Percentiles rank a stretch among this genome's conserved stretches.
Evolutionary conservation across 2,797 vertebrate species (phyloP).

Genomic region (Tauraco hartlaubi): DNA sequence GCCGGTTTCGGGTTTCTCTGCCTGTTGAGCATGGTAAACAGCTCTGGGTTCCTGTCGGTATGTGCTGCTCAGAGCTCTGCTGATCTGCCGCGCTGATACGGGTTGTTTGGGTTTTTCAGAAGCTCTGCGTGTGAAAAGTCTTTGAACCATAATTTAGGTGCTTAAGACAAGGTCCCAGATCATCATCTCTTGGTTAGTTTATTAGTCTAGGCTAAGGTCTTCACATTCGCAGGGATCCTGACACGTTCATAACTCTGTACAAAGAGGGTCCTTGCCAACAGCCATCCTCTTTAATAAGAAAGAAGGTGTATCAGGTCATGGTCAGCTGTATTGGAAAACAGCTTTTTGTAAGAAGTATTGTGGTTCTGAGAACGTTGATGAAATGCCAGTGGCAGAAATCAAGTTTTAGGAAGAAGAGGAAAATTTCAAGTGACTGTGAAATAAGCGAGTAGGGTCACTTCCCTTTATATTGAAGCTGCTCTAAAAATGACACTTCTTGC

Average conservation of each 20-base stretch:
- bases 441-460: not conserved
- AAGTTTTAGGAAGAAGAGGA: not conserved
- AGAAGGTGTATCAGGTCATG: not conserved
- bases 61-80: not conserved
- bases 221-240: not conserved
- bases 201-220: not conserved
- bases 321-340: not conserved
- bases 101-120: constrained; percentile 45
- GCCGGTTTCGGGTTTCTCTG: constrained; percentile 61
- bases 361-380: not conserved
- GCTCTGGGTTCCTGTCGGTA: not conserved
- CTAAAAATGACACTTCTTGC: not conserved
- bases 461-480: not conserved
- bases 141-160: not conserved
- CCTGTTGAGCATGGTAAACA: constrained; percentile 21
- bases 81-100: not conserved
- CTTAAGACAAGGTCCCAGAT: not conserved
- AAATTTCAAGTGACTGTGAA: not conserved
- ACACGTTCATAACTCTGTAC: fast-evolving
- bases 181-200: not conserved
- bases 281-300: not conserved
- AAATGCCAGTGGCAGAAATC: not conserved
- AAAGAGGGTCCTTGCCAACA: not conserved
- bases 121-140: not conserved
- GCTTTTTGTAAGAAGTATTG: not conserved